Conservation (phyloP, 2,888 invertebrate species). For the Rhimphoctona megacephalus region DNA sequence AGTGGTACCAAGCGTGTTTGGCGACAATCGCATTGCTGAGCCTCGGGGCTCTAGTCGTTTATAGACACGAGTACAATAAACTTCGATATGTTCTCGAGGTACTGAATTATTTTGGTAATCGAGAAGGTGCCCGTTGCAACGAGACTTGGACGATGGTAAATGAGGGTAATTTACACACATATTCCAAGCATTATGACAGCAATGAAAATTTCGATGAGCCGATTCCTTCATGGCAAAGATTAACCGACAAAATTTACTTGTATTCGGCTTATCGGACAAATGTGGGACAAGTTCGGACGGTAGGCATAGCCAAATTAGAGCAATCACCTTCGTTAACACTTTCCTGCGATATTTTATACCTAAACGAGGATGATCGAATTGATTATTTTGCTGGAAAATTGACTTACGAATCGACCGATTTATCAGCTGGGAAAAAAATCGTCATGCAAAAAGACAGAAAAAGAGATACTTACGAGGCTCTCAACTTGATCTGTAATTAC, state of each 20-base stretch:
- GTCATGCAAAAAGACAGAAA: slow-evolving; percentile 84
- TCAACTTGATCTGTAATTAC: slow-evolving; percentile 85
- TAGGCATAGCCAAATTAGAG: slow-evolving; percentile 88
- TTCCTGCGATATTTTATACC: slow-evolving; percentile 89
- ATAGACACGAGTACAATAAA: slow-evolving; percentile 94
- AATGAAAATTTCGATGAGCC: slow-evolving; percentile 86
- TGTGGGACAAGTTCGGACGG: slow-evolving; percentile 86
- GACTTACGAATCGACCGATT: slow-evolving; percentile 72
- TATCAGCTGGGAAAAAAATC: slow-evolving; percentile 77
- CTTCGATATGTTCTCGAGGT: slow-evolving; percentile 94
- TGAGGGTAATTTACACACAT: not conserved
- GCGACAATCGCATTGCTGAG: slow-evolving; percentile 90
- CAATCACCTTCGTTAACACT: slow-evolving; percentile 86
- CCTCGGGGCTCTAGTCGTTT: slow-evolving; percentile 91
- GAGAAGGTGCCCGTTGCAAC: slow-evolving; percentile 86
- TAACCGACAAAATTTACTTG: slow-evolving; percentile 88
- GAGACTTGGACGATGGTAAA: not conserved
- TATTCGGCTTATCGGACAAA: slow-evolving; percentile 89
- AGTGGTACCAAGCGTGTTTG: slow-evolving; percentile 92
- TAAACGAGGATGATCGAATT: slow-evolving; percentile 86
- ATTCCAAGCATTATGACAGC: not conserved
- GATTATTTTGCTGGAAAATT: slow-evolving; percentile 84
- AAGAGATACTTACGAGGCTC: slow-evolving; percentile 83
- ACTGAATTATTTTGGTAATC: slow-evolving; percentile 93
- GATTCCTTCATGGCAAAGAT: slow-evolving; percentile 88